Base-by-base conservation (phyloP, 2,113 vertebrate genomes). In the Archocentrus centrarchus region DNA sequence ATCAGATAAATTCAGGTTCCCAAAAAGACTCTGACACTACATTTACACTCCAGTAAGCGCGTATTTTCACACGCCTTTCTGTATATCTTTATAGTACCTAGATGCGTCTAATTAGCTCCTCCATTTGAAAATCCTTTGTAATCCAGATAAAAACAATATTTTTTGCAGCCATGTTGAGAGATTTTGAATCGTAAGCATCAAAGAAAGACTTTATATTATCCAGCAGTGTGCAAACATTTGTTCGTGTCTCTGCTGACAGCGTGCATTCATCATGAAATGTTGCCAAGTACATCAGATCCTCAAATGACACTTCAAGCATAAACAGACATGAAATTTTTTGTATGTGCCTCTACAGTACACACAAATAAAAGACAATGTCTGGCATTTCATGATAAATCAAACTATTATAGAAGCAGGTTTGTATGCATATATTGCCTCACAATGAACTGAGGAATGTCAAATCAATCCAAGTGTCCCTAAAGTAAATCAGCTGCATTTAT, bases 221-320 rank as follows among this genome's bases (percentile, higher is more conserved):
- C 17, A 86, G 20, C 32, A 11, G n/a, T 9, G 7, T 64, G 68
- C 20, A 80, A 82, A 88, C 78, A 61, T 83, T 85, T 73, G 44
- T 64, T 68, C 13, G 20, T 8, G 37, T 35, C 39, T 50, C 22
- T 59, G 50, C 0, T 4, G 50, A 37, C 11, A 68, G 6, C 2
- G 17, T 47, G 24, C 41, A 20, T 50, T 50, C 66, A 30, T 30
- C 15, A 1, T 4, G 24, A 70, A 70, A 30, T 11, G 41, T 0
- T 47, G 41, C 27, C 15, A 70, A 50, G 24, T 9, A 30, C 27
- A 15, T 68, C 22, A 68, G 22, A 50, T 30, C 30, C 27, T 79
- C 14, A 37, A 39, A 39, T 57, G 6, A 44, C 32, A 32, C 59
- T 14, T 18, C 5, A 17, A 50, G 13, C 41, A 30, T 10, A 57